phyloP scores from a whole-genome alignment of 2,113 vertebrate genomes.

The Anthoscopus minutus region DNA sequence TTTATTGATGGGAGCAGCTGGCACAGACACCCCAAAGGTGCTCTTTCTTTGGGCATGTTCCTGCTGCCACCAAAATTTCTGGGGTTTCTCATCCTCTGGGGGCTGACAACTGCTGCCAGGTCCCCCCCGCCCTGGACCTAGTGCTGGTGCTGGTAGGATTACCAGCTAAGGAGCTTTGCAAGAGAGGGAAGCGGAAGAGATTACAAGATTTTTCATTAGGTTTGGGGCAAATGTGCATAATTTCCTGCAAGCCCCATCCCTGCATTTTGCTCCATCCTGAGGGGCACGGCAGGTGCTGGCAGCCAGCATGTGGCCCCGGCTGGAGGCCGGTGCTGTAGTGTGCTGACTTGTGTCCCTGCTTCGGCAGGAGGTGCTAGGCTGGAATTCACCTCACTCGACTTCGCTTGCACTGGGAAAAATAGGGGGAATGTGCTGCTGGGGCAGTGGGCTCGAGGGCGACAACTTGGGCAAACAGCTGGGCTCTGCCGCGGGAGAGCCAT shows the following conservation, averaged over 20 bases:
- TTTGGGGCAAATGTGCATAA: background rate
- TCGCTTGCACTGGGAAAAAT: background rate
- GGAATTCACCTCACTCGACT: background rate
- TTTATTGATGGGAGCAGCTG: slow-evolving; percentile 12
- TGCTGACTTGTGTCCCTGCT: background rate
- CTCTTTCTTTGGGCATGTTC: background rate
- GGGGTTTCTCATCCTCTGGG: background rate
- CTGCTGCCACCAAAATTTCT: background rate
- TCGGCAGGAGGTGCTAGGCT: background rate
- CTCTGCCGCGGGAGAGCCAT: background rate
- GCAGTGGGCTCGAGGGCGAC: background rate
- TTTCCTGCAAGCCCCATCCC: background rate
- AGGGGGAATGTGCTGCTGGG: too few species aligned
- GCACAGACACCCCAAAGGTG: background rate
- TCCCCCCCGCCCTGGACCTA: accelerated
- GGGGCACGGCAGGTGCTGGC: background rate
- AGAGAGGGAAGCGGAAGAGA: background rate
- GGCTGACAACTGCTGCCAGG: background rate
- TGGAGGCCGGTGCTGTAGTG: background rate
- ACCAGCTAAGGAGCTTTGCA: slow-evolving; percentile 22
- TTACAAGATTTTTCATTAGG: background rate
- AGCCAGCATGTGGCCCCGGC: background rate
- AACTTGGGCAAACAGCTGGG: accelerated
- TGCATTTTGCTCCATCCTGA: background rate
- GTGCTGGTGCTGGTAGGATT: background rate